Conservation (phyloP, 1,140 invertebrate genomes). For the Dendroctonus ponderosae region DNA sequence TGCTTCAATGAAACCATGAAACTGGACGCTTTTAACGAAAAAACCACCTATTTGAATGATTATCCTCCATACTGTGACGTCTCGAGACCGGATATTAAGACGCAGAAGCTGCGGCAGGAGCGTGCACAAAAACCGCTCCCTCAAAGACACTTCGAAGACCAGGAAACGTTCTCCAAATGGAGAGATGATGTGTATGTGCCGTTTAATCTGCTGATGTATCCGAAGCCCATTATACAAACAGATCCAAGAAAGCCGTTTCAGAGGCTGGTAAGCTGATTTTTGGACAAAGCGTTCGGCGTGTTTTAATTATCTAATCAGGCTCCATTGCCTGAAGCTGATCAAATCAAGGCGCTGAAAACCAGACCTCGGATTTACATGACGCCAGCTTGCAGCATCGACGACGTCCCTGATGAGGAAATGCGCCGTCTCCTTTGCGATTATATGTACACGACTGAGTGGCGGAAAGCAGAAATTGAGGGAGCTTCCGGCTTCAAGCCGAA, state of each 20-base stretch:
- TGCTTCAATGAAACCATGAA: constrained; percentile 38
- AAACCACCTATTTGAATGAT: constrained; percentile 43
- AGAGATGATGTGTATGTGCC: constrained; percentile 41
- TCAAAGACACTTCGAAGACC: constrained; percentile 29
- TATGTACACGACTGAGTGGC: constrained; percentile 44
- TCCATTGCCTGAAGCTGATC: constrained; percentile 44
- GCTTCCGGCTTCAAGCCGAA: constrained; percentile 28
- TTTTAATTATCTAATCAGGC: not conserved
- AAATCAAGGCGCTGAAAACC: constrained; percentile 45
- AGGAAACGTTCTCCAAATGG: constrained; percentile 41
- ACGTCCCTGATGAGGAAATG: constrained; percentile 50
- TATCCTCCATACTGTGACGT: constrained; percentile 39
- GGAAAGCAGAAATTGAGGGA: constrained; percentile 34
- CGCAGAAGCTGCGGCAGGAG: constrained; percentile 28
- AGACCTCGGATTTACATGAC: constrained; percentile 53
- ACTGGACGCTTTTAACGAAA: constrained; percentile 37
- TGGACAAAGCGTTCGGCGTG: not conserved
- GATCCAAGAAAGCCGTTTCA: constrained; percentile 37
- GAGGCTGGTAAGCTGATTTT: constrained; percentile 24
- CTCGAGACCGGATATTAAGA: constrained; percentile 17
- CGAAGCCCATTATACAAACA: constrained; percentile 40
- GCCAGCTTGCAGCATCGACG: constrained; percentile 54
- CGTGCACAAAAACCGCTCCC: constrained; percentile 11
- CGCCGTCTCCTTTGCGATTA: constrained; percentile 40
- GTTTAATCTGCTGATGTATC: constrained; percentile 40